A percentile compares a stretch with the other conserved stretches of the same genome.
phyloP scores from a whole-genome alignment of 1,140 invertebrate genomes.

The Ctenoplectra terminalis region DNA sequence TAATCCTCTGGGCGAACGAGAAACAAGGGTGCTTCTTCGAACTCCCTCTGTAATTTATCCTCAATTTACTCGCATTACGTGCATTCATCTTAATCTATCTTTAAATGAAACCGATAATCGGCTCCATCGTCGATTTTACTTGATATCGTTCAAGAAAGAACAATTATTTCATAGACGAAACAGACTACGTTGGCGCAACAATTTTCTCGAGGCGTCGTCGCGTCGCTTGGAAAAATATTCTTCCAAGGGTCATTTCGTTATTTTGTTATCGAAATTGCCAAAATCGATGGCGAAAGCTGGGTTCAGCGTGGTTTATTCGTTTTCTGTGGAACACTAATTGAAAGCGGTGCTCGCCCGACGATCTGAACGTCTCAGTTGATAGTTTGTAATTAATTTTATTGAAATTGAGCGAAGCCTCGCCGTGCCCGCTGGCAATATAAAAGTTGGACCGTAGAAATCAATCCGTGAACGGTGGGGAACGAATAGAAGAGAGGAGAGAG shows the following conservation, averaged over 20 bases:
- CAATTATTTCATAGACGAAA: not conserved
- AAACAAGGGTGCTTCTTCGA: not conserved
- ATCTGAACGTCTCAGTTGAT: slow-evolving; percentile 23
- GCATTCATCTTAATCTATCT: slow-evolving; percentile 43
- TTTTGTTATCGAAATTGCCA: slow-evolving; percentile 25
- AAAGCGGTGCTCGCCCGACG: slow-evolving; percentile 18
- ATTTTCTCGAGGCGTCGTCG: not conserved
- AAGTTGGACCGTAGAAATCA: slow-evolving; percentile 54
- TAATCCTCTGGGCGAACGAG: slow-evolving; percentile 36
- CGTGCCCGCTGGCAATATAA: slow-evolving; percentile 39
- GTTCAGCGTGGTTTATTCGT: slow-evolving; percentile 28
- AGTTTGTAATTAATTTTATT: slow-evolving; percentile 55
- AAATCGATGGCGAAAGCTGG: not conserved
- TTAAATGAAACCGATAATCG: slow-evolving; percentile 31
- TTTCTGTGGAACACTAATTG: slow-evolving; percentile 36
- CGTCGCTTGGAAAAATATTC: not conserved
- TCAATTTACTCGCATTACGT: slow-evolving; percentile 42
- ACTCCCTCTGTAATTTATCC: slow-evolving; percentile 40
- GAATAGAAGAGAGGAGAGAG: not conserved
- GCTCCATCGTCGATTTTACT: not conserved
- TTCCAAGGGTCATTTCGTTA: not conserved
- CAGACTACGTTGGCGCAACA: not conserved
- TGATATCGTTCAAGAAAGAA: not conserved
- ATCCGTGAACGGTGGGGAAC: not conserved
- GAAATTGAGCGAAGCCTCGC: slow-evolving; percentile 18